These are phyloP conservation scores for Sternotherus odoratus DNA, from an alignment of 2,797 vertebrate genomes.

Conservation along the genomic window DNA sequence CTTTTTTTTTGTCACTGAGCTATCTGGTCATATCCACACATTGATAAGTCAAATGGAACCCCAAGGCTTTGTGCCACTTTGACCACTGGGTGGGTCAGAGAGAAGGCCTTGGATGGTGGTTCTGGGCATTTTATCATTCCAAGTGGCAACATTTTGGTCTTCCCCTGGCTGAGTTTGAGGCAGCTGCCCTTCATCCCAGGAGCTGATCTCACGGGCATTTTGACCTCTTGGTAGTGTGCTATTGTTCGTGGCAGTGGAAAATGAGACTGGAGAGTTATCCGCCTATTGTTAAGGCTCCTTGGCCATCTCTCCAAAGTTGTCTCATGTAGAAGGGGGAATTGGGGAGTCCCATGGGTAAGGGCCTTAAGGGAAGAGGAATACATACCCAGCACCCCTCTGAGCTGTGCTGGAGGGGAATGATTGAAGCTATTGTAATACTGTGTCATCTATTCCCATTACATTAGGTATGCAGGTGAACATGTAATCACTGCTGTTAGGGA, in stretches of 20 bases:
- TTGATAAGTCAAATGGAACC: neutral
- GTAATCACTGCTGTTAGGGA: neutral
- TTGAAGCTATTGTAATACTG: too few species aligned
- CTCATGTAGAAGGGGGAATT: neutral
- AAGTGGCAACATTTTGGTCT: neutral
- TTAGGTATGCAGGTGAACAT: neutral
- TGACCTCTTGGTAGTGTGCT: neutral
- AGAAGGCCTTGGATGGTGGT: neutral
- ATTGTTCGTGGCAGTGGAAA: neutral
- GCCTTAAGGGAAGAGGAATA: too few species aligned
- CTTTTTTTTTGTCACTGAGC: neutral
- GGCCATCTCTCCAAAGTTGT: neutral
- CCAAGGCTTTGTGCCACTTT: neutral
- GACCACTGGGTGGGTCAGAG: neutral
- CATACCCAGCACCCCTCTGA: too few species aligned
- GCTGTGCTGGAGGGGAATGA: too few species aligned
- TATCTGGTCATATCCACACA: neutral
- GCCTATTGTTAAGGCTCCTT: too few species aligned
- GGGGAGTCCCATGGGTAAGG: too few species aligned
- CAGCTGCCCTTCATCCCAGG: too few species aligned
- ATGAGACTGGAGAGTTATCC: neutral
- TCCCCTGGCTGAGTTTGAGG: too few species aligned
- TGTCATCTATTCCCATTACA: neutral
- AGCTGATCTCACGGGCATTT: too few species aligned
- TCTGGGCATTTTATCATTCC: neutral